A percentile compares a stretch with the other conserved stretches of the same genome.
phyloP scores from a whole-genome alignment of 2,113 vertebrate genomes.

The Patagioenas fasciata region DNA sequence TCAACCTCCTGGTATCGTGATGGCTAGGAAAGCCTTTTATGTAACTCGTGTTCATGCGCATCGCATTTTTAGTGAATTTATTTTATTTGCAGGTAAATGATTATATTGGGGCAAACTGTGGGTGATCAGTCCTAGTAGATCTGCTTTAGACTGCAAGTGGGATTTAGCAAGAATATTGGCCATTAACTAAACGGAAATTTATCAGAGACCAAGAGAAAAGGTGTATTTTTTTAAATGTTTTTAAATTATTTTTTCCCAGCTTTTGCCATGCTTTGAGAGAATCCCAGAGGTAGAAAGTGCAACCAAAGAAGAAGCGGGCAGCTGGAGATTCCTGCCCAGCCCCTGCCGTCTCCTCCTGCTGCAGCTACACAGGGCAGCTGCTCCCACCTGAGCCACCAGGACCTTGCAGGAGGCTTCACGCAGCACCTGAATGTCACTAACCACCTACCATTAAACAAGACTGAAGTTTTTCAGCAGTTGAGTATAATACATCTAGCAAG shows the following conservation, averaged over 20 bases:
- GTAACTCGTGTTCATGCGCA: background rate
- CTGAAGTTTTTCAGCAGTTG: background rate
- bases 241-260: fast-evolving
- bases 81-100: background rate
- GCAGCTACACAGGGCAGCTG: background rate
- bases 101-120: background rate
- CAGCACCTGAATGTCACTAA: background rate
- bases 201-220: background rate
- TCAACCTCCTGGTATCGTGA: background rate
- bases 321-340: background rate
- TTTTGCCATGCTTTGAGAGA: background rate
- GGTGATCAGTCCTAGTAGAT: background rate
- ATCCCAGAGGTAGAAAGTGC: background rate
- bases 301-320: background rate
- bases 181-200: background rate
- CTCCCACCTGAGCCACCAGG: background rate
- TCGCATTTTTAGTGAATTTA: background rate
- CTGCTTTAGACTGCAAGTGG: background rate
- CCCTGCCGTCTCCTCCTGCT: background rate
- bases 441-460: background rate
- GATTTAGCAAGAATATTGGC: background rate
- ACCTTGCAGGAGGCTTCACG: background rate
- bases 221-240: background rate
- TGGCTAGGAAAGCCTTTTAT: background rate
- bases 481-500: background rate